Evolutionary conservation across 2,797 vertebrate genomes (phyloP).

Genomic region (Columba guinea): DNA sequence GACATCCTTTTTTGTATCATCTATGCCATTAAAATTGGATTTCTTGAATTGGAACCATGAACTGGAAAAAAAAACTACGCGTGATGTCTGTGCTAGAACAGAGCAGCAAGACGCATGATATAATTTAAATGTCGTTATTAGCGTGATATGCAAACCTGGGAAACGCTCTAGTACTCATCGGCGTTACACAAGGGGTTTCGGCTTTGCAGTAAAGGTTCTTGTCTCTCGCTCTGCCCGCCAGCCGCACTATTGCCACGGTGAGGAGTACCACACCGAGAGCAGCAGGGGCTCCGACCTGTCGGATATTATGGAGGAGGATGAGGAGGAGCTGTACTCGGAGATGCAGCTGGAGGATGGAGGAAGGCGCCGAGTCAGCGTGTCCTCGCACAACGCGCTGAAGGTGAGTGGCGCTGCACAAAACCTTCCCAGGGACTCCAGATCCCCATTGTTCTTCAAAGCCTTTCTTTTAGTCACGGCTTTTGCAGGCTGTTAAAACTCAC

Average conservation of each 20-base stretch:
- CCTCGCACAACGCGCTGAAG: constrained; percentile 93
- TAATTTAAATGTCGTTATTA: not conserved
- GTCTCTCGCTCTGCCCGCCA: constrained; percentile 16
- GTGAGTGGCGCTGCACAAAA: constrained; percentile 72
- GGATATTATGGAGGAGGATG: constrained; percentile 98
- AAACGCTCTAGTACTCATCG: not conserved
- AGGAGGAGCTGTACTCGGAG: constrained; percentile 96
- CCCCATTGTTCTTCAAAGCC: not conserved
- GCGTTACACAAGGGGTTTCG: not conserved
- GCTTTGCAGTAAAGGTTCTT: not conserved
- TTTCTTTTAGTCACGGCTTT: not conserved
- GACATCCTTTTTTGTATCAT: not conserved
- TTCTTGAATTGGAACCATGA: not conserved
- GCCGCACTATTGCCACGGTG: constrained; percentile 89
- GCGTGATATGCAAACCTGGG: not conserved
- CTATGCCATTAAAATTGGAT: not conserved
- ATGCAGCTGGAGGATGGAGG: constrained; percentile 97
- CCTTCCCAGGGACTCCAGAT: too few species aligned
- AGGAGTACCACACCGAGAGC: constrained; percentile 96
- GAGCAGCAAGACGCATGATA: not conserved
- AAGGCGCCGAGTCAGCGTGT: constrained; percentile 85
- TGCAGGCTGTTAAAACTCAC: not conserved
- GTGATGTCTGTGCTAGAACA: not conserved
- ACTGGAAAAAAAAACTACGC: not conserved
- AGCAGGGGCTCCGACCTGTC: constrained; percentile 97